These are phyloP conservation scores for Cistogaster globosa DNA, from an alignment of 2,888 invertebrate genomes.

Conservation along the genomic window DNA sequence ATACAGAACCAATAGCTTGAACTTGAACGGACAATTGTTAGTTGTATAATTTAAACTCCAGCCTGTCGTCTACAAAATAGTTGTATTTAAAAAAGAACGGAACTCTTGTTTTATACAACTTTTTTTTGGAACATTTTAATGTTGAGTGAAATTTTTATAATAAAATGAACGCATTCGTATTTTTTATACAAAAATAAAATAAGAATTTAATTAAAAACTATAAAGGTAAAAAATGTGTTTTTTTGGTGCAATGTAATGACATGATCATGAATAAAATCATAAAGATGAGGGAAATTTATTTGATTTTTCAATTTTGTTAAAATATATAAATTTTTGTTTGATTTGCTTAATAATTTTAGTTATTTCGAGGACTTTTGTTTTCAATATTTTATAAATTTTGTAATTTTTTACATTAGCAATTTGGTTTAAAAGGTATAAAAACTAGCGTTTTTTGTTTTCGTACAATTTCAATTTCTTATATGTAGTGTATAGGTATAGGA, in stretches of 20 bases:
- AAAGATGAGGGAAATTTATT: constrained; percentile 31
- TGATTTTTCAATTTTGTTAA: constrained; percentile 6
- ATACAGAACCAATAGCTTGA: too few species aligned
- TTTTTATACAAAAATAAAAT: neutral
- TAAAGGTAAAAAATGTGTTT: neutral
- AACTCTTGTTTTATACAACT: too few species aligned
- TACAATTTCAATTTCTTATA: constrained; percentile 62
- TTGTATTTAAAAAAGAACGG: too few species aligned
- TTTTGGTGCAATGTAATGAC: constrained; percentile 10
- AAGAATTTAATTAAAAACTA: neutral
- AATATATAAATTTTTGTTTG: constrained; percentile 38
- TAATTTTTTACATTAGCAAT: constrained; percentile 52
- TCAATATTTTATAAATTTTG: constrained; percentile 24
- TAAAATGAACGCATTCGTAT: neutral
- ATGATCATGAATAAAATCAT: constrained; percentile 44
- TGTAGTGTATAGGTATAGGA: constrained; percentile 55
- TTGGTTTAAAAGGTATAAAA: constrained; percentile 70
- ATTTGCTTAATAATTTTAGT: constrained; percentile 37
- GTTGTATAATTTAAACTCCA: too few species aligned
- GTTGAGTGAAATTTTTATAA: neutral
- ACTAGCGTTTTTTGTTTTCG: constrained; percentile 60
- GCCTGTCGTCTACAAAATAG: too few species aligned
- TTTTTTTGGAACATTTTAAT: neutral
- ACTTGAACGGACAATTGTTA: too few species aligned
- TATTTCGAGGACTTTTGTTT: constrained; percentile 59